Base-by-base conservation (phyloP, 2,888 invertebrate genomes). In the Heliothis peltigera region DNA sequence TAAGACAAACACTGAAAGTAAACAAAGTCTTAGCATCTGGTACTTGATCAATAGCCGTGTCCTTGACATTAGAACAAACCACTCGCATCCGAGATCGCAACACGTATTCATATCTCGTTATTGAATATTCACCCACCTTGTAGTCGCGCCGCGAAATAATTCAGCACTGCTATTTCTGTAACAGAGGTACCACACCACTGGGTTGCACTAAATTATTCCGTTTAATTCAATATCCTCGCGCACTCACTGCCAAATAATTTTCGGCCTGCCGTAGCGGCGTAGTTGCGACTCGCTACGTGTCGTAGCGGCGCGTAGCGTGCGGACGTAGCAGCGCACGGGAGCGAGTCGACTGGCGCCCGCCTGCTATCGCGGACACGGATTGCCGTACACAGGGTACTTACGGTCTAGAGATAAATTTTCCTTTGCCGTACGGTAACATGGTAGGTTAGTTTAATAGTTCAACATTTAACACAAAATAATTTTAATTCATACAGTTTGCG, bases 11-110 rank as follows among this genome's bases (percentile, higher is more conserved):
- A 70, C 25, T 21, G 17, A 57, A 21, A 66, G 70, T 79, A 79
- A 81, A 79, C 74, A 81, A 75, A 64, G 44, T 71, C 65, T 75
- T 70, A 62, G 64, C 81, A 84, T 84, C 79, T 80, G 76, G 73
- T 84, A 85, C 82, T 86, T 92, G 90, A 91, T 94, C 94, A 88
- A 94, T 94, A 93, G 87, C 81, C 79, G 83, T 90, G 93, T 91
- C 94, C 94, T 94, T 94, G 94, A 93, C 94, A 93, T 93, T 92
- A 89, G 79, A 84, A 75, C 75, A 86, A 79, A 77, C 66, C 77
- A 73, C 73, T 80, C 75, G 77, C 77, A 85, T 85, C 84, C 77
- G 75, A 84, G 80, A 71, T 75, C 82, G 82, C 82, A 84, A 83
- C 79, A 83, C 73, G 80, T 83, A 87, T 86, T 87, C 84, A 83